These are phyloP conservation scores for Scaptomyza tumidula DNA, from an alignment of 2,888 invertebrate genomes.

Conservation along the genomic window DNA sequence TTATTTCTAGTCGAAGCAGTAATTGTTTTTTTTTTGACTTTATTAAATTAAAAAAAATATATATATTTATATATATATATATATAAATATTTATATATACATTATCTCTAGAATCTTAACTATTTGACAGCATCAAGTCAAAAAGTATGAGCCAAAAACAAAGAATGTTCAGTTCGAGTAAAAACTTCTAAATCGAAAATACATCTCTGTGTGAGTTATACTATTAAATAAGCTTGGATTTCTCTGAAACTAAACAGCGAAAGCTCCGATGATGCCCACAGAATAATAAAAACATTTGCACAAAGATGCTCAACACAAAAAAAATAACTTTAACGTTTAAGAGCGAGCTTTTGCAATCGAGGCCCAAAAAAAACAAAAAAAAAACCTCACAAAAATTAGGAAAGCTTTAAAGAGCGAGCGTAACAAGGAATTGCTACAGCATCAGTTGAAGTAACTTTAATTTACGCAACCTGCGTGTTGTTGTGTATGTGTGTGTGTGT, in stretches of 20 bases:
- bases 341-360: conserved; percentile 25
- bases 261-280: conserved; percentile 33
- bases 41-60: too few relatives aligned
- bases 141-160: neutral
- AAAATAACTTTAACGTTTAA: neutral
- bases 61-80: too few relatives aligned
- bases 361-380: neutral
- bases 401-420: conserved; percentile 20
- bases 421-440: conserved; percentile 23
- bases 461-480: conserved; percentile 29
- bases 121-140: too few relatives aligned
- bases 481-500: conserved; percentile 7
- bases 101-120: too few relatives aligned
- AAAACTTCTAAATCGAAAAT: neutral
- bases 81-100: too few relatives aligned
- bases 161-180: neutral
- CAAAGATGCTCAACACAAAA: neutral
- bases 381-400: neutral
- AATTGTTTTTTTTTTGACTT: too few relatives aligned
- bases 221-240: conserved; percentile 22
- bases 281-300: neutral
- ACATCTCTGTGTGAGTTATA: neutral
- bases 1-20: too few relatives aligned
- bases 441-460: conserved; percentile 18
- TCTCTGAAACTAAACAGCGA: neutral